These are phyloP conservation scores for Megathymus violae DNA, from an alignment of 1,140 invertebrate genomes.

Conservation along the genomic window DNA sequence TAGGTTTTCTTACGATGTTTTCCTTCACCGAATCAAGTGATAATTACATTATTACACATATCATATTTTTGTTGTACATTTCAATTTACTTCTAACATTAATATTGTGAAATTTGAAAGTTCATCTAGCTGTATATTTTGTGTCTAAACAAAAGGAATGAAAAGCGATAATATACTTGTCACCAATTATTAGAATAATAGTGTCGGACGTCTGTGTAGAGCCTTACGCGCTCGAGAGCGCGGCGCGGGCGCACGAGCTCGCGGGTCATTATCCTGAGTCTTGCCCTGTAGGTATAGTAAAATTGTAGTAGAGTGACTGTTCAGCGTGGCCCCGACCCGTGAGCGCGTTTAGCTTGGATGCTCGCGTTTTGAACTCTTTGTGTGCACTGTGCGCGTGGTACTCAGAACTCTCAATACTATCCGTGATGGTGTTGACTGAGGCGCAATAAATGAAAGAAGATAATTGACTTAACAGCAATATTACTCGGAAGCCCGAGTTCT, in stretches of 20 bases:
- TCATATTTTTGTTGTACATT: too few relatives aligned
- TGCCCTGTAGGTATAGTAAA: slow-evolving; percentile 49
- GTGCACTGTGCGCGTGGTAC: slow-evolving; percentile 15
- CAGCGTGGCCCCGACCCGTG: slow-evolving; percentile 34
- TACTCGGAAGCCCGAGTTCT: too few relatives aligned
- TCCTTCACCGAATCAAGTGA: too few relatives aligned
- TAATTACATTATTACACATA: too few relatives aligned
- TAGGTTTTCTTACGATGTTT: too few relatives aligned
- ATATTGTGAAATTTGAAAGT: too few relatives aligned
- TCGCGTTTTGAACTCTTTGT: slow-evolving; percentile 36
- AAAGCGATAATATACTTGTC: too few relatives aligned
- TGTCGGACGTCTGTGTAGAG: slow-evolving; percentile 4
- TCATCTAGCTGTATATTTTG: too few relatives aligned
- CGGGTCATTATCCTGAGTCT: slow-evolving; percentile 57
- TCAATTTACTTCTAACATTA: too few relatives aligned
- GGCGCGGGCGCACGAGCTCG: slow-evolving; percentile 40
- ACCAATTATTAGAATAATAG: too few relatives aligned
- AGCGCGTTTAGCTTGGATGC: slow-evolving; percentile 35
- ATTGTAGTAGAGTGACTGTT: slow-evolving; percentile 44
- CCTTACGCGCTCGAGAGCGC: slow-evolving; percentile 12
- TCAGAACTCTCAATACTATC: slow-evolving; percentile 1
- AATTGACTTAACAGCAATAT: too few relatives aligned
- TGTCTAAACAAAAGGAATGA: too few relatives aligned
- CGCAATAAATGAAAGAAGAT: neutral
- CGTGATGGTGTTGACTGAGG: neutral